Base-by-base conservation (phyloP, 2,888 invertebrate species). In the Ctenicera cuprea region DNA sequence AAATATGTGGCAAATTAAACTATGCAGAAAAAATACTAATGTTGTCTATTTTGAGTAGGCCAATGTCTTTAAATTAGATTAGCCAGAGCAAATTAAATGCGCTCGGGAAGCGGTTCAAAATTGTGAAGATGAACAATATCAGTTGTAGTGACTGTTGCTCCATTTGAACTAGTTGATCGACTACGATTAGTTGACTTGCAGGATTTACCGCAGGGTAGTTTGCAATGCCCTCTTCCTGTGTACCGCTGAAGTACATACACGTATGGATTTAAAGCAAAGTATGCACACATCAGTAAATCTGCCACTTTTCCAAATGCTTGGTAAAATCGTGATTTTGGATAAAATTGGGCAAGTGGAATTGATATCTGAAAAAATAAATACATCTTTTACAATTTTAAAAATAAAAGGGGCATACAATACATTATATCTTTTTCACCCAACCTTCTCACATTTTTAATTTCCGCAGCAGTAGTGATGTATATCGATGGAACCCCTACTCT, bases 231-330 rank as follows among this genome's bases (percentile, higher is more conserved):
- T 73, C 80, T 82, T 76, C 86, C 86, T 37, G 89, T 88, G 71
- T 89, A 89, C 72, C 94, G 90, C 85, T 94, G 90, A 30, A 95
- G 88, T 61, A 95, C 95, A 86, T 95, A 96, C 67, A 95, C 91
- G 80, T 94, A 93, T 1, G 96, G 96, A 87, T 96, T 94, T 76
- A 95, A 89, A 33, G 94, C 92, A 86, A 95, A 96, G 87, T 96
- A 95, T 64, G 95, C 86, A 63, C 94, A 91, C 88, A 95, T 92
- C 71, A 95, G 88, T 69, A 94, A 86, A 84, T 96, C 95, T 1
- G 95, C 94, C 12, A 92, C 81, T 18, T 87, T 84, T 75, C 90
- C 90, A 74, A 91, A 90, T 38, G 89, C 84, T 38, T 81, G 82
- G 26, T 80, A 83, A 77, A 89, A 86, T 52, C 83, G 83, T 20